Evolutionary conservation across 2,888 invertebrate genomes (phyloP).

Genomic region (Lacanobia oleracea): DNA sequence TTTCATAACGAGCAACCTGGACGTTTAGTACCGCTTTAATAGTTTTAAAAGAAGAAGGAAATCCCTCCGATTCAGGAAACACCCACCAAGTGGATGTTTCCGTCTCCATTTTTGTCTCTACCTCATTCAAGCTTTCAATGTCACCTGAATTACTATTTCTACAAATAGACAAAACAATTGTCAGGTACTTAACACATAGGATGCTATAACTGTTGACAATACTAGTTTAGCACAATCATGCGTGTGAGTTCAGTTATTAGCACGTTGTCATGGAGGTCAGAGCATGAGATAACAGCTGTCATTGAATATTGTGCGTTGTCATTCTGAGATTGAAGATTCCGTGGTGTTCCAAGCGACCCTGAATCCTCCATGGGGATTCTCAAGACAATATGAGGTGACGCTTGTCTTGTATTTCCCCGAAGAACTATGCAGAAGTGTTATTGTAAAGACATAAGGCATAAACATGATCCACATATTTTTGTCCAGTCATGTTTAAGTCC

Average conservation of each 20-base stretch:
- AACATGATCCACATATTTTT: too few species aligned
- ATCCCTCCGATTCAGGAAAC: not conserved
- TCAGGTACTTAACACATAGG: slow-evolving; percentile 45
- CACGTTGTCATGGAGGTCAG: slow-evolving; percentile 56
- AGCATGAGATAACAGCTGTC: slow-evolving; percentile 38
- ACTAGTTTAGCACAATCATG: slow-evolving; percentile 37
- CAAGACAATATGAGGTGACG: not conserved
- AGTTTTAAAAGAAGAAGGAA: not conserved
- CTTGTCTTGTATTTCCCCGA: too few species aligned
- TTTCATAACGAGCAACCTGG: not conserved
- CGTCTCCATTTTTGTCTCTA: not conserved
- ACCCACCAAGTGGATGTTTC: not conserved
- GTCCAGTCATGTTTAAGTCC: too few species aligned
- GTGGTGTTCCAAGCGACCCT: slow-evolving; percentile 3
- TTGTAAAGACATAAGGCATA: too few species aligned
- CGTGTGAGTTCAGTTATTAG: slow-evolving; percentile 52
- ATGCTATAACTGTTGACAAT: slow-evolving; percentile 51
- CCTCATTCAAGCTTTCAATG: slow-evolving; percentile 15
- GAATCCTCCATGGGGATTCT: not conserved
- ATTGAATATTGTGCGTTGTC: slow-evolving; percentile 38
- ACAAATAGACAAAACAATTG: slow-evolving; percentile 38
- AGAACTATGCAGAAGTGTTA: too few species aligned
- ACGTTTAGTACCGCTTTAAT: not conserved
- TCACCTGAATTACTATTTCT: slow-evolving; percentile 28
- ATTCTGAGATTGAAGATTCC: slow-evolving; percentile 19